Base-by-base conservation (phyloP, 2,888 invertebrate genomes). In the Andrena bicolor region DNA sequence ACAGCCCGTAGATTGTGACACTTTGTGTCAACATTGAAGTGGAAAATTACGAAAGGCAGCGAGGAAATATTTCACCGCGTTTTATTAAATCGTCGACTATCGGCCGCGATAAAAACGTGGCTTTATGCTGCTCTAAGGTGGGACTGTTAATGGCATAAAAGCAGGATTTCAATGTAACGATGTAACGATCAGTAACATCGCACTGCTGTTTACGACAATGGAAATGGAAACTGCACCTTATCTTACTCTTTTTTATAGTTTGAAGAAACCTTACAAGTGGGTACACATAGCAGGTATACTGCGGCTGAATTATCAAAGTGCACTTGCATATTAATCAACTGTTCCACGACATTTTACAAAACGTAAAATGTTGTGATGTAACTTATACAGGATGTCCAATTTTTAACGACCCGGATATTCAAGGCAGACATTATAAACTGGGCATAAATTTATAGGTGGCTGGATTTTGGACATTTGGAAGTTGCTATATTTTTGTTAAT, bases 1-100 rank as follows among this genome's bases (percentile, higher is more conserved):
- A 78, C 78, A 64, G 35, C 71, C 73, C 80, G 73, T 73, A 78
- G 66, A 72, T 65, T 73, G 74, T 66, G 78, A 82, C 72, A 63
- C 69, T 58, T 63, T 69, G 26, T 58, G 85, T 83, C 74, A 70
- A 83, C 63, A 6, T 6, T 0, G 64, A 82, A 72, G 51, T 13
- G 64, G 68, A 23, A 64, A 82, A 76, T 76, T 58, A 65, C 64
- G 28, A 66, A 30, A 70, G 64, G 26, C 28, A 51, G 26, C 23
- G n/a, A 8, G 35, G 53, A 60, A 30, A 65, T 71, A 76, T 82
- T 63, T 71, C 65, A 10, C 20, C 7, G 56, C 26, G 58, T 51
- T 82, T 81, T 82, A 75, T 71, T 68, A n/a, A 64, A 72, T 60
- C 28, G 65, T 35, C 30, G 56, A 49, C 61, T 61, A 65, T 65